Conservation (phyloP, 2,113 vertebrate genomes). For the Megaptera novaeangliae region DNA sequence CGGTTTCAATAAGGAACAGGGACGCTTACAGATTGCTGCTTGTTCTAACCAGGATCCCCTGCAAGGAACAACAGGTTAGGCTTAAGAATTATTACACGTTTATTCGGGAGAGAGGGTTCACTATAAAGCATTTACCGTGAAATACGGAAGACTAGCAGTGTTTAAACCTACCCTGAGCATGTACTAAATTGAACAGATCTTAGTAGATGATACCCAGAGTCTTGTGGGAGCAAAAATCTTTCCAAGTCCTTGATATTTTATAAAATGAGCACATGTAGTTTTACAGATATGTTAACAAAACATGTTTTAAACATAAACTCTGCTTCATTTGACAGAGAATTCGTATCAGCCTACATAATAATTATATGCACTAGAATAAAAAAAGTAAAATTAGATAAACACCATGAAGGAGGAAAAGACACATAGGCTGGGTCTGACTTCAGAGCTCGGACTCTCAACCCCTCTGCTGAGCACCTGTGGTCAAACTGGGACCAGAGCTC, state of each 20-base stretch:
- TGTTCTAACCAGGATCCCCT: conserved; percentile 96
- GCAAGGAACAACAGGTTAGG: conserved; percentile 94
- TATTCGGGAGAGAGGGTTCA: background rate
- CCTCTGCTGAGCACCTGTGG: background rate
- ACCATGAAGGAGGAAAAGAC: background rate
- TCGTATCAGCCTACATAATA: background rate
- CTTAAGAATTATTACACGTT: background rate
- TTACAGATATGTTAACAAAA: background rate
- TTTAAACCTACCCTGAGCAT: background rate
- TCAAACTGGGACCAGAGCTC: background rate
- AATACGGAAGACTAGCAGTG: background rate
- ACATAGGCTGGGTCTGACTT: background rate
- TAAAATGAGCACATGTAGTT: background rate
- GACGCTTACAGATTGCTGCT: conserved; percentile 87
- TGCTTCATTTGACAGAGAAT: background rate
- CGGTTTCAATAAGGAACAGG: conserved; percentile 90
- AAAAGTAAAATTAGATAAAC: background rate
- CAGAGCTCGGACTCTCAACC: background rate
- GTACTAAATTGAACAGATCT: background rate
- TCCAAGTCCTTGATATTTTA: background rate
- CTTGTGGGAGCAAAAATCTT: background rate
- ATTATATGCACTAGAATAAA: background rate
- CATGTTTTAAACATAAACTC: background rate
- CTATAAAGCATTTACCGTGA: background rate
- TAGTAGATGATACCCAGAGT: background rate